Percentiles rank a stretch among this genome's conserved stretches.
Evolutionary conservation across 37 sponge, comb jelly and placozoan species (phyloP).

Genomic region (Diacarnus erythraeanus): DNA sequence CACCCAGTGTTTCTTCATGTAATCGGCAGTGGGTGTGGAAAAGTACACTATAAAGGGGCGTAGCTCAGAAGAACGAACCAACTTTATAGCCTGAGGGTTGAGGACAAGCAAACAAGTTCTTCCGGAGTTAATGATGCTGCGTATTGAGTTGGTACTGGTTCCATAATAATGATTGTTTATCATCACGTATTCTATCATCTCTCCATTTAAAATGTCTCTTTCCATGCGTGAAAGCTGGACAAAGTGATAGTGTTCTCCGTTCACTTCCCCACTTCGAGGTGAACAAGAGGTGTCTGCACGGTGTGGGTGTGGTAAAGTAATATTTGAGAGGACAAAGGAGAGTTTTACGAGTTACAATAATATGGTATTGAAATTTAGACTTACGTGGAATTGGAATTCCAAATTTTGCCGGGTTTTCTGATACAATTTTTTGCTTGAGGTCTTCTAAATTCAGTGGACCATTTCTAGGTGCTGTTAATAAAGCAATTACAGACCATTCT

Average conservation of each 20-base stretch:
- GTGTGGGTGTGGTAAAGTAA: no score
- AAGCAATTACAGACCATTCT: neutral
- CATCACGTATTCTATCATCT: constrained; percentile 35
- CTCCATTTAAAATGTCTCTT: constrained; percentile 29
- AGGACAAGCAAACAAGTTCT: constrained; percentile 57
- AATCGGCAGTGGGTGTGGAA: constrained; percentile 30
- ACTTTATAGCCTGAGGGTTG: constrained; percentile 35
- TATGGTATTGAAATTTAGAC: no score
- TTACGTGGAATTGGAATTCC: constrained; percentile 27
- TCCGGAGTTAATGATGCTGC: constrained; percentile 38
- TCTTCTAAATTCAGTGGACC: constrained; percentile 22
- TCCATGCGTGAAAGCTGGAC: constrained; percentile 33
- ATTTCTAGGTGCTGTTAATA: constrained; percentile 22
- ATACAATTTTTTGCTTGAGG: neutral
- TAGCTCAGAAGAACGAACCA: constrained; percentile 30
- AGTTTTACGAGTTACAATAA: no score
- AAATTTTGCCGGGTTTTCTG: constrained; percentile 16
- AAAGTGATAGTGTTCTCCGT: constrained; percentile 31
- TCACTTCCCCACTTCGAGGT: constrained; percentile 3
- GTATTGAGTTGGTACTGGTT: constrained; percentile 31
- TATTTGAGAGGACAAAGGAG: no score
- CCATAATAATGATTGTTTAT: constrained; percentile 37
- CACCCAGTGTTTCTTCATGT: constrained; percentile 53
- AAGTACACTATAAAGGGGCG: constrained; percentile 63
- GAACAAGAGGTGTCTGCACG: constrained; percentile 43